These are phyloP conservation scores for Hydropsyche tenuis DNA, from an alignment of 1,140 invertebrate species.

Conservation along the genomic window DNA sequence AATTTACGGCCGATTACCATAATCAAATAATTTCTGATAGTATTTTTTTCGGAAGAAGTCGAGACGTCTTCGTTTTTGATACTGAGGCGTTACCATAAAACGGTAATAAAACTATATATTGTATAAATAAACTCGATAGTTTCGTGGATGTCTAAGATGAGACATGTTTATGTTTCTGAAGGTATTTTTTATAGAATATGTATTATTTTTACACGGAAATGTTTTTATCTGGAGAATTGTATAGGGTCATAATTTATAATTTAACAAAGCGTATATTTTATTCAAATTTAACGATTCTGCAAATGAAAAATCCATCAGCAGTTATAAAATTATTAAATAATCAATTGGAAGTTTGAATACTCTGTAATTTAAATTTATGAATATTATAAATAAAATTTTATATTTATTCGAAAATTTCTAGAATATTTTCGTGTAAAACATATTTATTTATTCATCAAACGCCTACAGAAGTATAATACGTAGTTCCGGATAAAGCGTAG, in stretches of 20 bases:
- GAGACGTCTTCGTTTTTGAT: conserved; percentile 12
- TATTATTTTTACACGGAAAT: neutral
- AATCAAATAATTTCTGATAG: conserved; percentile 19
- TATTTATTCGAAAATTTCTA: too few species aligned
- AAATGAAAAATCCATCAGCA: too few species aligned
- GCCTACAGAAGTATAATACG: too few species aligned
- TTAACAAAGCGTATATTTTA: neutral
- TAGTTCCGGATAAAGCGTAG: too few species aligned
- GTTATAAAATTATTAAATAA: too few species aligned
- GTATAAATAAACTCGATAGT: conserved; percentile 4
- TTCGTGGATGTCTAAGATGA: neutral
- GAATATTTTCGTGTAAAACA: too few species aligned
- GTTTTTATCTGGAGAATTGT: neutral
- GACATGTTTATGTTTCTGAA: conserved; percentile 2
- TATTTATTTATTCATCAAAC: too few species aligned
- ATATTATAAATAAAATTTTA: too few species aligned
- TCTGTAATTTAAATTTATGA: too few species aligned
- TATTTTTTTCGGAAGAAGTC: conserved; percentile 11
- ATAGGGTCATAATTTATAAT: neutral
- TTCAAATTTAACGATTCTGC: neutral
- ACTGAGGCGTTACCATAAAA: neutral
- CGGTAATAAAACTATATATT: conserved; percentile 11
- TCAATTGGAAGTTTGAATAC: too few species aligned
- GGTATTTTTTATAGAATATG: neutral
- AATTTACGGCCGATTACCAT: neutral